A percentile compares a stretch with the other conserved stretches of the same genome.
phyloP scores from a whole-genome alignment of 2,113 vertebrate species.

The Peromyscus polionotus region DNA sequence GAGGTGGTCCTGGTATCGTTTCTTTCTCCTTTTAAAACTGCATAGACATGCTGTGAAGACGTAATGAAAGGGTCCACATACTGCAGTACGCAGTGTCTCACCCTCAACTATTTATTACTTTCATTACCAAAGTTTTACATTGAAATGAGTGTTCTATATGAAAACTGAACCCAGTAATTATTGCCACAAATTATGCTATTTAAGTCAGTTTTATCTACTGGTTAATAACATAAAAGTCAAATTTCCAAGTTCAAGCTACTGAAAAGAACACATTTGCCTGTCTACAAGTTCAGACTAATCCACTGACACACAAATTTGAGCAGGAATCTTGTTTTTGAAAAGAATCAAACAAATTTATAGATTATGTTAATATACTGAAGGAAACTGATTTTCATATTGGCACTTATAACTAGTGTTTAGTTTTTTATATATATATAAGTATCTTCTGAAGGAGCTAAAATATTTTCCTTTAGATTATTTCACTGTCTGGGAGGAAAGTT shows the following conservation, averaged over 20 bases:
- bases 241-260: slow-evolving; percentile 55
- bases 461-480: slow-evolving; percentile 61
- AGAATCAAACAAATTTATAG: slow-evolving; percentile 34
- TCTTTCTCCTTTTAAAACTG: neutral
- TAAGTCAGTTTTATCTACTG: slow-evolving; percentile 55
- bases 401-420: slow-evolving; percentile 50
- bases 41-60: neutral
- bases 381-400: neutral
- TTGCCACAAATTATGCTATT: slow-evolving; percentile 51
- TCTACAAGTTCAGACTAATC: slow-evolving; percentile 54
- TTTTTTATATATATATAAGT: slow-evolving; percentile 21
- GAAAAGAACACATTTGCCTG: slow-evolving; percentile 38
- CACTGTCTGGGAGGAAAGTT: slow-evolving; percentile 40
- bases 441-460: slow-evolving; percentile 36
- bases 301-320: slow-evolving; percentile 1
- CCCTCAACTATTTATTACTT: slow-evolving; percentile 57
- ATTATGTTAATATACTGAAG: neutral
- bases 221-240: slow-evolving; percentile 45
- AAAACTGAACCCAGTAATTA: slow-evolving; percentile 61
- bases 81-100: neutral
- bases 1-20: neutral
- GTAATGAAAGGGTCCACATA: neutral
- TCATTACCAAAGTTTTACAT: slow-evolving; percentile 39
- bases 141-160: slow-evolving; percentile 36
- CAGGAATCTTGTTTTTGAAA: slow-evolving; percentile 47